Evolutionary conservation across 1,140 invertebrate species (phyloP), one percentile per base, ranked within the genome.

Genomic region (Aphelenchoides fujianensis): DNA sequence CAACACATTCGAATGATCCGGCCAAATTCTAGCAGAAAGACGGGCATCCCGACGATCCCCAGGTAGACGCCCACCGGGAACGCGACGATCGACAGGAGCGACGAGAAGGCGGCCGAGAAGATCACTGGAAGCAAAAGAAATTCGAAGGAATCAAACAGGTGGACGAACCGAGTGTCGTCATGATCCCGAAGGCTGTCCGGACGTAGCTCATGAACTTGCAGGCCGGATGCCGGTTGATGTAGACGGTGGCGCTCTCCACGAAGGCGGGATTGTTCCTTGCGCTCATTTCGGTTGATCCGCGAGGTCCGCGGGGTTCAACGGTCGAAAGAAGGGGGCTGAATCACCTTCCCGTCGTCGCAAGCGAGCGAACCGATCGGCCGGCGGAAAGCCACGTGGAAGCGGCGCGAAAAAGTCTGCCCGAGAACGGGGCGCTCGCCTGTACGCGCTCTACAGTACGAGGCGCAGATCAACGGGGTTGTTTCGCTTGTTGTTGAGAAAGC

Each of bases 1-100:
- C 75, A 77, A 66, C 75, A 77, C 61, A 77, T 73, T 36, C 75
- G 77, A 31, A 77, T 77, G 66, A 77, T 68, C 5, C 31, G 52
- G 19, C 75, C 75, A 70, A 79, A 79, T 67, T 77, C 75, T 16
- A 77, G 78, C 53, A 77, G 32, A 35, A 79, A 79, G 19, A 75
- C 55, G 31, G 75, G 75, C 7, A 75, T 64, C n/a, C 67, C 73
- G 32, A 77, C 71, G 9, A 77, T 30, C 2, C 69, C 19, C 12
- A 77, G 35, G 59, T 77, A 77, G 32, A 77, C 70, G 0, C 63
- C 76, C 19, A 77, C 73, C 0, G 75, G 77, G 5, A 72, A 48
- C 3, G 53, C 37, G 19, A 36, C 53, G 3, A 75, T 67, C 28
- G 52, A n/a, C n/a, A 77, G 28, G 19, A 77, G 36, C 5, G 77